Base-by-base conservation (phyloP, 2,888 invertebrate genomes). In the Anarsia innoxiella region DNA sequence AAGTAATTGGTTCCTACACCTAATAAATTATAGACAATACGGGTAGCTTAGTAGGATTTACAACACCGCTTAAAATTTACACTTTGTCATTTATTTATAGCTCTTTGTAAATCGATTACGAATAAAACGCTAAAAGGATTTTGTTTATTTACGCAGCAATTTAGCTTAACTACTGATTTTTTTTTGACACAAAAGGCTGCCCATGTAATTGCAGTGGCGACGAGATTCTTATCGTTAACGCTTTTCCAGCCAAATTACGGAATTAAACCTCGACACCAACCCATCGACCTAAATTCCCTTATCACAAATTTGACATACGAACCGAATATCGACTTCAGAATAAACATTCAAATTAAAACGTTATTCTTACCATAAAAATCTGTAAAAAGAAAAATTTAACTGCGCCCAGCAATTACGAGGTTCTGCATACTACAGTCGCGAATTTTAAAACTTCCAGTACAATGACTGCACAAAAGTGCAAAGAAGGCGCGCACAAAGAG, bases 401-500 rank as follows among this genome's bases (percentile, higher is more conserved):
- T 10, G 26, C 25, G 10, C 13, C 8, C 29, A 46, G 59, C 61
- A 70, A 69, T 67, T 62, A 66, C 44, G 48, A 48, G 53, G 51
- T 39, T 45, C 45, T 43, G 58, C 59, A 16, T 28, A 15, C 29
- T 9, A 23, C 14, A 57, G 56, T 58, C 59, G 59, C 51, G 50
- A 66, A 62, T 66, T 66, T 45, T 55, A 60, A 69, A 71, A 68
- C 57, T 61, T 62, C 57, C 63, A 64, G 59, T 61, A 73, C 66
- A 76, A 73, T 66, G 65, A 68, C 61, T 71, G 63, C 65, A 64
- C 60, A 74, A 70, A 71, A 73, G 66, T 69, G 67, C 70, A 74
- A 77, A 75, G 71, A 68, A 76, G 71, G 52, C 59, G 60, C 51
- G 53, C 66, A 78, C 76, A 79, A 77, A 79, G 75, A 67, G 70